Base-by-base conservation (phyloP, 2,113 vertebrate species). In the Gymnogyps californianus region DNA sequence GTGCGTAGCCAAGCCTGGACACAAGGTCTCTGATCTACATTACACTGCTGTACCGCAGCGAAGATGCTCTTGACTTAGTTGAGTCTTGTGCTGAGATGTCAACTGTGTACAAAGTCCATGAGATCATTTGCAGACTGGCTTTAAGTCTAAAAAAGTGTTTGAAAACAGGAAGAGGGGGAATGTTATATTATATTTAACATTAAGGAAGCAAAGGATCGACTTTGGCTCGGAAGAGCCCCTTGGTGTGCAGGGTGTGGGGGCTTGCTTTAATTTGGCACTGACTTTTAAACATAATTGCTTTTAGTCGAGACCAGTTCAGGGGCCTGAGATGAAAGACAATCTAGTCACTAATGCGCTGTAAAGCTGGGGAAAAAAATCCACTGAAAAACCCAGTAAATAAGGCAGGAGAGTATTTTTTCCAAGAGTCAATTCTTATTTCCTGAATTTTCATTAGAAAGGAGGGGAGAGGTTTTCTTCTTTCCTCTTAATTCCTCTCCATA, bases 281-380 rank as follows among this genome's bases (percentile, higher is more conserved):
- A 94, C 82, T 96, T 97, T 91, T 91, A 86, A 95, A 96, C 54
- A 85, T 81, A 21, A 90, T 91, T 92, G 96, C 76, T 97, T 70
- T 78, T 44, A 31, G 84, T 55, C 75, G 70, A 94, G 74, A 62
- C 36, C 36, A 38, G 64, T 49, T 95, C 84, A 70, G 71, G 24
- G 90, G 62, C 46, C 38, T 62, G 82, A 84, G 90, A 55, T 87
- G 87, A 90, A 96, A 97, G 96, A 79, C 88, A 95, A 83, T 91
- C 90, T 90, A 11, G 42, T 89, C 88, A 65, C 85, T 97, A 97
- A 97, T 71, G 74, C 34, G 58, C 94, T 67, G 6, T 97, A 97
- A 94, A 96, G 92, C 28, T 52, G 84, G n/a, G 74, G n/a, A 83
- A 80, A 84, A 61, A 97, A 97, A 25, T 89, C 94, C 90, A 72